Conservation (phyloP, 2,113 vertebrate genomes). For the Alligator sinensis region DNA sequence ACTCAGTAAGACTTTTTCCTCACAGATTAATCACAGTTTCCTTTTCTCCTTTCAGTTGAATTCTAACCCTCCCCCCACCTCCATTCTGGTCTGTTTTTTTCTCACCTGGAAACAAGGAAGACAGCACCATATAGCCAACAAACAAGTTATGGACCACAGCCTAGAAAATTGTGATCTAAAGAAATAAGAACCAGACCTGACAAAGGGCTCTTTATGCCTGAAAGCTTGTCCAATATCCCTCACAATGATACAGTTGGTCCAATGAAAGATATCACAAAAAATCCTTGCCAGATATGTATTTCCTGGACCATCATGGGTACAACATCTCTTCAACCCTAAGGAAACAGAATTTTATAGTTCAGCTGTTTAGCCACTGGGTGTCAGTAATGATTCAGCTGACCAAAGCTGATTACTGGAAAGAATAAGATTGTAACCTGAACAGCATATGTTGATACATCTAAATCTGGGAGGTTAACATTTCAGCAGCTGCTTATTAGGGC, state of each 20-base stretch:
- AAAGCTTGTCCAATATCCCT: no score
- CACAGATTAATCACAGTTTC: not conserved
- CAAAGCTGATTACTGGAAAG: not conserved
- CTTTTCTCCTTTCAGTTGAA: not conserved
- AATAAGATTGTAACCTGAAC: not conserved
- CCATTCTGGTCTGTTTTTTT: not conserved
- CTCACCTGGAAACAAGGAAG: not conserved
- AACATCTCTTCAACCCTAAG: no score
- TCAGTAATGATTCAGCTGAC: conserved; percentile 58
- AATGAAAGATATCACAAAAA: no score
- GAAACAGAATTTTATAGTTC: conserved; percentile 32
- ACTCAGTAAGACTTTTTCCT: not conserved
- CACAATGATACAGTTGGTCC: no score
- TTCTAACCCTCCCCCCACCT: not conserved
- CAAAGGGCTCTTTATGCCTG: no score
- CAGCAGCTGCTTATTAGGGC: not conserved
- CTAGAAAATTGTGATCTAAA: not conserved
- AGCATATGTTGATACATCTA: not conserved
- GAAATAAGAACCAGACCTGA: not conserved
- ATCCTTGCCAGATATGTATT: no score
- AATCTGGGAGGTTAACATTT: not conserved
- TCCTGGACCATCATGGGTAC: no score
- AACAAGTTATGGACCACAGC: fast-evolving
- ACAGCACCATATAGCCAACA: not conserved
- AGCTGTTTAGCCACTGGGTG: conserved; percentile 63